Conservation (phyloP, 2,888 invertebrate species). For the Sisyra nigra region DNA sequence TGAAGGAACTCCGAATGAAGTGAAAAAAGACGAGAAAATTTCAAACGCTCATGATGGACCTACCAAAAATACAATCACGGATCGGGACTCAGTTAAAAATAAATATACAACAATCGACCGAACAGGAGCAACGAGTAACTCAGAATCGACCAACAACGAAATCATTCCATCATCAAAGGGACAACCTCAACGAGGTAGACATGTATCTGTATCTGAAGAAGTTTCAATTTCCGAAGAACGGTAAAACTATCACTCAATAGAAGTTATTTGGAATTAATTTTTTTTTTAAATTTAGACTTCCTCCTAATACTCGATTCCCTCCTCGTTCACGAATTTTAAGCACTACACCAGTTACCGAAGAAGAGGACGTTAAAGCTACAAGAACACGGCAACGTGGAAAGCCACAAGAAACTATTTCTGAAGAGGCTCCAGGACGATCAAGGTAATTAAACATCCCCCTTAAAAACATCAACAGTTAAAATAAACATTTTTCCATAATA, state of each 20-base stretch:
- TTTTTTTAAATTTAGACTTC: slow-evolving; percentile 35
- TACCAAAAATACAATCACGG: slow-evolving; percentile 30
- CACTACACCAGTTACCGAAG: slow-evolving; percentile 31
- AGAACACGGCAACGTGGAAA: slow-evolving; percentile 25
- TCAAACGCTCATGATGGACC: slow-evolving; percentile 45
- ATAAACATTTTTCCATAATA: slow-evolving; percentile 5
- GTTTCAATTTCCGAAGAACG: slow-evolving; percentile 21
- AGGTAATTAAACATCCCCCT: slow-evolving; percentile 12
- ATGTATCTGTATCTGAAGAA: slow-evolving; percentile 9
- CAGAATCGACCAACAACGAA: slow-evolving; percentile 47
- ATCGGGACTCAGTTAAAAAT: slow-evolving; percentile 30
- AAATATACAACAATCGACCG: slow-evolving; percentile 40
- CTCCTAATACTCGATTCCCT: slow-evolving; percentile 74
- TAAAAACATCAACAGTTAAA: neutral
- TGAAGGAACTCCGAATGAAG: slow-evolving; percentile 28
- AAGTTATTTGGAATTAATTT: slow-evolving; percentile 15
- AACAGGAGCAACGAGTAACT: slow-evolving; percentile 29
- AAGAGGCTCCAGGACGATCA: slow-evolving; percentile 13
- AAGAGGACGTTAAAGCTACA: slow-evolving; percentile 19
- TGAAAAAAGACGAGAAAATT: slow-evolving; percentile 16
- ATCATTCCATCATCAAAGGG: slow-evolving; percentile 31
- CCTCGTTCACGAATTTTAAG: slow-evolving; percentile 44
- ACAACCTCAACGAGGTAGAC: slow-evolving; percentile 19
- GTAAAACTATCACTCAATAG: slow-evolving; percentile 16
- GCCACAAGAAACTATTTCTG: slow-evolving; percentile 18